phyloP scores from a whole-genome alignment of 23 tunicate species.

The Styela plicata region DNA sequence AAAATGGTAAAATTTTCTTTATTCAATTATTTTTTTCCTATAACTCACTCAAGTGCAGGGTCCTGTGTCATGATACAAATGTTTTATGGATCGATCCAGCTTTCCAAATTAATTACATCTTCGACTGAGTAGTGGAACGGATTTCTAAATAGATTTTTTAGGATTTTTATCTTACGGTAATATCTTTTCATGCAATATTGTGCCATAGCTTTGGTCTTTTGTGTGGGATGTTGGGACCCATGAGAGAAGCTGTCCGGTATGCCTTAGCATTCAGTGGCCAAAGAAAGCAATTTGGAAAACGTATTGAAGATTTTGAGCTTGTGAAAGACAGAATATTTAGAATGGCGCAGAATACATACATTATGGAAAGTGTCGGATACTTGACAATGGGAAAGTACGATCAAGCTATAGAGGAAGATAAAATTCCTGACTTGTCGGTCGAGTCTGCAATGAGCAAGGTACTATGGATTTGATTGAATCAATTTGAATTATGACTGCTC shows the following conservation, averaged over 20 bases:
- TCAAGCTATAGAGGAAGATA: conserved; percentile 36
- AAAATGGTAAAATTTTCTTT: too few species aligned
- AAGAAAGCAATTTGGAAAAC: conserved; percentile 68
- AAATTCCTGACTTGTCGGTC: conserved; percentile 56
- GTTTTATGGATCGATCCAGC: too few species aligned
- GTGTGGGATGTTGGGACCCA: conserved; percentile 65
- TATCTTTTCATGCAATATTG: too few species aligned
- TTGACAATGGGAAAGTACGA: conserved; percentile 86
- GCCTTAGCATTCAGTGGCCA: conserved; percentile 46
- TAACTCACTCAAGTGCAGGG: too few species aligned
- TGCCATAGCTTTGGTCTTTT: conserved; percentile 93
- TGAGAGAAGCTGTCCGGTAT: conserved; percentile 40
- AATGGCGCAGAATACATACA: conserved; percentile 47
- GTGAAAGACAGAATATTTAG: conserved; percentile 59
- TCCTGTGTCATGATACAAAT: neutral
- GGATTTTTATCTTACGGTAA: too few species aligned
- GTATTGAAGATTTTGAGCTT: conserved; percentile 37
- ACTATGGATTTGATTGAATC: too few species aligned
- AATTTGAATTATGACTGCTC: too few species aligned
- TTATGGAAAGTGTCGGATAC: conserved; percentile 87
- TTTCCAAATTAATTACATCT: too few species aligned
- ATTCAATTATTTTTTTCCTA: too few species aligned
- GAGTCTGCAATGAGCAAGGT: conserved; percentile 89
- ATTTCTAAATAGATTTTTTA: too few species aligned
- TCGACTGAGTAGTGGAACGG: too few species aligned